A percentile compares a stretch with the other conserved stretches of the same genome.
phyloP scores from a whole-genome alignment of 2,888 invertebrate genomes.

The Andrena trimmerana region DNA sequence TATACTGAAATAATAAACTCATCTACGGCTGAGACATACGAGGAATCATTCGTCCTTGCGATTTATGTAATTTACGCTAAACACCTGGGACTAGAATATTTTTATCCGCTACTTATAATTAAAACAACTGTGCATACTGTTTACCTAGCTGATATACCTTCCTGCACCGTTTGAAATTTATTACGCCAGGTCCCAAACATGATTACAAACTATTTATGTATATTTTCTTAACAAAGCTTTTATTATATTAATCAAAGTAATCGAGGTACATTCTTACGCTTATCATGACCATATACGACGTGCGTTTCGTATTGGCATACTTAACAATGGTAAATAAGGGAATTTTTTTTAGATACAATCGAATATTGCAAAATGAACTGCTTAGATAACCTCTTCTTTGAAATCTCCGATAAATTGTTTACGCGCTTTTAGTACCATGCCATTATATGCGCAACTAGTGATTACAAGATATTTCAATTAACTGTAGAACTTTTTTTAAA shows the following conservation, averaged over 20 bases:
- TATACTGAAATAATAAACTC: slow-evolving; percentile 75
- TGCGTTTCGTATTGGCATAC: neutral
- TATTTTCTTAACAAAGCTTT: neutral
- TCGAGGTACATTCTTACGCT: neutral
- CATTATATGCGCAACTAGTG: neutral
- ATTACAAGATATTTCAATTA: neutral
- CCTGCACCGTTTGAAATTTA: slow-evolving; percentile 83
- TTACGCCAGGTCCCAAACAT: slow-evolving; percentile 83
- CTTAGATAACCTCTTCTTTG: slow-evolving; percentile 36
- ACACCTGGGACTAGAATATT: neutral
- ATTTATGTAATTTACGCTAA: neutral
- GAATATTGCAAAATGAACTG: neutral
- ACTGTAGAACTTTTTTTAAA: slow-evolving; percentile 2
- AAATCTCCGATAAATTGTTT: neutral
- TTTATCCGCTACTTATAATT: neutral
- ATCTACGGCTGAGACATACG: neutral
- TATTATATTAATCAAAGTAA: neutral
- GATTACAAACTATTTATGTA: slow-evolving; percentile 15
- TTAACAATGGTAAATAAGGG: neutral
- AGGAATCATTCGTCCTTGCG: neutral
- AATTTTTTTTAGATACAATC: neutral
- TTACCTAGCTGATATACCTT: slow-evolving; percentile 84
- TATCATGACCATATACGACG: neutral
- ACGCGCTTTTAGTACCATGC: neutral
- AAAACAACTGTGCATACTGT: neutral